Evolutionary conservation across 2,888 invertebrate species (phyloP).

Genomic region (Drosophila parthenogenetica): DNA sequence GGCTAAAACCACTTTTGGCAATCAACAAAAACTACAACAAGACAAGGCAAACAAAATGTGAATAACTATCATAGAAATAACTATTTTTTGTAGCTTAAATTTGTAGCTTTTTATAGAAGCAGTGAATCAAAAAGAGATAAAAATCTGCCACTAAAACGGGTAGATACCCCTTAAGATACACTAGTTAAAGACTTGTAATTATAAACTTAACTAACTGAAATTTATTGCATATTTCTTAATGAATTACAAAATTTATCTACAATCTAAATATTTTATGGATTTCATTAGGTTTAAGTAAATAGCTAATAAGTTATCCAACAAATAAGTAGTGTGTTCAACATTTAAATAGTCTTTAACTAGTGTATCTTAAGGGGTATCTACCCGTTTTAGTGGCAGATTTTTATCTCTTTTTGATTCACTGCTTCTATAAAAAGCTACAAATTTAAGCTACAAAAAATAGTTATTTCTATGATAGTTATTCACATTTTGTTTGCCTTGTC

Average conservation of each 20-base stretch:
- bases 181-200: too few species aligned
- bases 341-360: too few species aligned
- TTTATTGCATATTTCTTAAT: too few species aligned
- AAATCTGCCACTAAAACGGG: background rate
- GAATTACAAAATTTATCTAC: too few species aligned
- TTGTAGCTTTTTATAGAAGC: conserved; percentile 15
- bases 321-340: too few species aligned
- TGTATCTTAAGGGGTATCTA: background rate
- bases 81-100: conserved; percentile 14
- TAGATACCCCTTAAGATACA: background rate
- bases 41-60: conserved; percentile 14
- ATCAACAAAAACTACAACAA: conserved; percentile 16
- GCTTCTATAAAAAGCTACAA: conserved; percentile 15
- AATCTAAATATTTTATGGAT: too few species aligned
- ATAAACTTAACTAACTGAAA: too few species aligned
- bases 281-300: too few species aligned
- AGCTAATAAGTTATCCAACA: too few species aligned
- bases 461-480: conserved; percentile 1
- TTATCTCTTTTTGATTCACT: conserved; percentile 1
- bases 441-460: conserved; percentile 14
- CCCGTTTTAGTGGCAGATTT: background rate
- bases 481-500: conserved; percentile 14
- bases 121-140: conserved; percentile 2
- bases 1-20: conserved; percentile 28
- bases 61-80: conserved; percentile 1